Base-by-base conservation (phyloP, 2,888 invertebrate species). In the Myopa tessellatipennis region DNA sequence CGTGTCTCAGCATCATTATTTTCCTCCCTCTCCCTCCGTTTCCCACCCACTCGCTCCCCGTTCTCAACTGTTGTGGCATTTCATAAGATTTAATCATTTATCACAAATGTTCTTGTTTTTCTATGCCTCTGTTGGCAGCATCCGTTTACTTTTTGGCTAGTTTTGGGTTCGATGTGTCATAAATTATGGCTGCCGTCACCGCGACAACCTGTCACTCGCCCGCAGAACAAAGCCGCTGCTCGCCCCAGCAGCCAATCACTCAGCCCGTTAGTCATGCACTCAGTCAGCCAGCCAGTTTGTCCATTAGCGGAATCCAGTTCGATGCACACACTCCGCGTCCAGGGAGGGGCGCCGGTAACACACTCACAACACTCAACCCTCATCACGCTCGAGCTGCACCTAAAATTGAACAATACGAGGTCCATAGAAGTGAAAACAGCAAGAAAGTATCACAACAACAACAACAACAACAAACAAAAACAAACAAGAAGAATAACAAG, bases 291-390 rank as follows among this genome's bases (percentile, higher is more conserved):
- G 6, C 3, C 45, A 45, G 45, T 10, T 45, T 3, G 6, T 71
- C 38, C 71, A 71, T 71, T 71, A 71, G 71, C 16, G 36, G 36
- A 36, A 36, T 58, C 52, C 71, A 71, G 71, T 71, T 71, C 71
- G 58, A 36, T 58, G 71, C 58, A 71, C 71, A 71, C 45, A 8
- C 45, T 26, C 45, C 45, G 45, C 1, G 45, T 45, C 6, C 10
- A 4, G 45, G 10, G 45, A 36, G 63, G 36, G n/a, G n/a, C 67
- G n/a, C 67, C 34, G 7, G n/a, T 36, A 38, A 40, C 67, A 7
- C 40, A 38, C 67, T n/a, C 67, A 38, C 40, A 40, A 7, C 40
- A 38, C 67, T n/a, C 67, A 67, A 38, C 5, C n/a, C 67, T 12
- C 36, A 40, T 1, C 40, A 4, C 67, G 0, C 40, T 5, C 67